These are phyloP conservation scores for Beroe forskalii DNA, from an alignment of 37 sponge, comb jelly and placozoan genomes.

Conservation along the genomic window DNA sequence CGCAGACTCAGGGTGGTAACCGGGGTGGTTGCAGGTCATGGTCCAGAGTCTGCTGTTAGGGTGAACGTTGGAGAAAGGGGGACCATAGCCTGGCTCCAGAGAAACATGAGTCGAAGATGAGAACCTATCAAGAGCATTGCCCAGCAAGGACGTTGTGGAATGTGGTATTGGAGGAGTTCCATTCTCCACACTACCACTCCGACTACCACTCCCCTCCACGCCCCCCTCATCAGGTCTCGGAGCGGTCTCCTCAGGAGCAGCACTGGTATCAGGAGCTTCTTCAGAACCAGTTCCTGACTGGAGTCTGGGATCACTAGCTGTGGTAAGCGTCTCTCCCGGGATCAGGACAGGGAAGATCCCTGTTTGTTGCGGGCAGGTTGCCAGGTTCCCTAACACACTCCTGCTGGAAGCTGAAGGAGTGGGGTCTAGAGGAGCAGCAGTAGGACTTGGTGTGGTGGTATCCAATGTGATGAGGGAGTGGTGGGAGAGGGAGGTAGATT, in stretches of 20 bases:
- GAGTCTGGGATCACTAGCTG: neutral
- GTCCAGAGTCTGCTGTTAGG: constrained; percentile 31
- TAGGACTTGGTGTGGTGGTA: neutral
- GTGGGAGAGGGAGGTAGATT: neutral
- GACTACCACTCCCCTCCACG: neutral
- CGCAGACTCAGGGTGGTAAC: neutral
- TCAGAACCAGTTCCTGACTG: neutral
- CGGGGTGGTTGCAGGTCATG: constrained; percentile 57
- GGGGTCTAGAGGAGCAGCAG: neutral
- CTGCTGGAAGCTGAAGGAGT: neutral
- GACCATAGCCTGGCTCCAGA: neutral
- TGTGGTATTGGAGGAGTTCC: neutral
- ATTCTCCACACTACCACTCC: neutral
- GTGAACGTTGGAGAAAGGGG: too few species aligned
- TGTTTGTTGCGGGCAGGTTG: neutral
- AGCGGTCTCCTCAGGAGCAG: neutral
- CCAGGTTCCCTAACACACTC: neutral
- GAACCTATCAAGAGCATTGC: neutral
- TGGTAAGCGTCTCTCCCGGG: neutral
- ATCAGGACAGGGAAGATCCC: neutral
- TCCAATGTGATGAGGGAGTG: neutral
- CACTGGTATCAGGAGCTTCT: neutral
- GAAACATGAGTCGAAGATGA: neutral
- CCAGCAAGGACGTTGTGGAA: neutral
- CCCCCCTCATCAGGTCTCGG: neutral